Base-by-base conservation (phyloP, 2,888 invertebrate species). In the Microchrysa polita region DNA sequence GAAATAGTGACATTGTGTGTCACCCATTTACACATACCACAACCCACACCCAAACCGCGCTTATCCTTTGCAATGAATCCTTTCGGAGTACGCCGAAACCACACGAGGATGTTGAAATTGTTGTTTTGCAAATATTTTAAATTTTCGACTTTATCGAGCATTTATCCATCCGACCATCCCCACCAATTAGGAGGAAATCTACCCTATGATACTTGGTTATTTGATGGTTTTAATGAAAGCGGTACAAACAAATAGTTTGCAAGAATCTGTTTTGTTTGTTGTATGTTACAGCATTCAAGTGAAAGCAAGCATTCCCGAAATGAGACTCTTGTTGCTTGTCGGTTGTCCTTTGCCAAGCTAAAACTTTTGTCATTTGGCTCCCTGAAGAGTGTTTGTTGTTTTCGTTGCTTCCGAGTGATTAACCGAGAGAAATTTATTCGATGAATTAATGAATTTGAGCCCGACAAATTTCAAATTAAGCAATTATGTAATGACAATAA, bases 321-420 rank as follows among this genome's bases (percentile, higher is more conserved):
- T 73, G 74, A 74, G 74, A 67, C 74, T 74, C 74, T 74, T 74
- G 74, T 74, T 74, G 74, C 74, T n/a, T n/a, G n/a, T n/a, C n/a
- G n/a, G n/a, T n/a, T n/a, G 65, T 73, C 44, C 60, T 61, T 60
- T 7, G 27, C 27, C 27, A 34, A 2, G 27, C 27, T 42, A 10
- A 55, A 69, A 69, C 69, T 69, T 69, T 69, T 10, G 18, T 18
- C 55, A 57, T 69, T 69, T 23, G n/a, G 1, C 61, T 23, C 16
- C 27, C 27, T 7, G 23, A 16, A 27, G 55, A 55, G 55, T 65
- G 44, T 65, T 7, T 65, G 65, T 22, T n/a, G 27, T 7, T 7
- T 34, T 34, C 27, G 27, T 34, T n/a, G n/a, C 44, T 67, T 69
- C 42, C 57, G 40, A 40, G 69, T 34, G 69, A 69, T 69, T 55